Evolutionary conservation across 2,113 vertebrate genomes (phyloP).

Genomic region (Clarias batrachus): DNA sequence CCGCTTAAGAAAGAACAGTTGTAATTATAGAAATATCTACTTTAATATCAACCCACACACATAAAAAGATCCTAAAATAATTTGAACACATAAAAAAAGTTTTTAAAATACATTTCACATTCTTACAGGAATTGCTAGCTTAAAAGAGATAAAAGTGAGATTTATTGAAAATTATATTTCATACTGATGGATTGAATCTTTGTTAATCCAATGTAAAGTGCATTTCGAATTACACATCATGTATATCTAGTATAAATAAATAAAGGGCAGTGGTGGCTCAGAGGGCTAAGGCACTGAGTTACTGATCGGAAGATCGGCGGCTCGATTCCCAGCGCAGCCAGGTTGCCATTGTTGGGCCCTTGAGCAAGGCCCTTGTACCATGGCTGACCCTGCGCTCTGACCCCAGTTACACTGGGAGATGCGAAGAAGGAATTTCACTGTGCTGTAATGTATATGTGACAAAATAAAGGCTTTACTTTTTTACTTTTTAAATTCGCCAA

Average conservation of each 20-base stretch:
- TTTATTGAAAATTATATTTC: neutral
- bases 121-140: neutral
- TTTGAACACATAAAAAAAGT: too few species aligned
- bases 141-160: neutral
- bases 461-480: too few species aligned
- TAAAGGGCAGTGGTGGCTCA: too few species aligned
- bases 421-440: too few species aligned
- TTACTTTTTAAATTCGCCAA: neutral
- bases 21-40: neutral
- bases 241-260: neutral
- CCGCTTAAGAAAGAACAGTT: neutral
- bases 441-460: too few species aligned
- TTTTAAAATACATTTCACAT: neutral
- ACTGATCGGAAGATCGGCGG: too few species aligned
- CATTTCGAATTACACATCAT: neutral
- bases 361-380: too few species aligned
- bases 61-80: neutral
- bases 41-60: neutral
- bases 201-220: neutral
- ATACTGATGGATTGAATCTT: neutral
- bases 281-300: too few species aligned
- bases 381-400: too few species aligned
- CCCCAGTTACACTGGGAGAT: too few species aligned
- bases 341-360: too few species aligned
- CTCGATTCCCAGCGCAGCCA: too few species aligned